Conservation (phyloP, 1,140 invertebrate species). For the Lepidurus apus region DNA sequence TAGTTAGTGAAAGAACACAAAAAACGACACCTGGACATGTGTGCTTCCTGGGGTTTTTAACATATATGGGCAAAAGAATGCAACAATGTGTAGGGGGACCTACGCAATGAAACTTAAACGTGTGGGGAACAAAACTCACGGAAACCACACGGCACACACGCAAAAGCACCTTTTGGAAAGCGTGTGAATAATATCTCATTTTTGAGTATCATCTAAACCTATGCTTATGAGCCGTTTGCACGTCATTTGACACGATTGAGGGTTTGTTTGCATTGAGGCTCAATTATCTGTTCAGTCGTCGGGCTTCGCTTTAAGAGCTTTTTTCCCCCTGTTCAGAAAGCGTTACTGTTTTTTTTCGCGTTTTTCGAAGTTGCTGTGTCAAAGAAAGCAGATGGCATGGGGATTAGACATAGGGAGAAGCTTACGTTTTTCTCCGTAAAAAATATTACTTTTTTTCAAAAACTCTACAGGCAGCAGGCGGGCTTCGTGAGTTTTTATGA, state of each 20-base stretch:
- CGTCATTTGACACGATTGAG: too few species aligned
- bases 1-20: slow-evolving; percentile 13
- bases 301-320: neutral
- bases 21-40: slow-evolving; percentile 17
- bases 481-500: too few species aligned
- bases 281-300: too few species aligned
- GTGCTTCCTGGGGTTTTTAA: neutral
- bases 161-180: neutral
- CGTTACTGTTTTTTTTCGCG: neutral
- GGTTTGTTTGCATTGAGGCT: too few species aligned
- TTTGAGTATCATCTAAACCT: too few species aligned
- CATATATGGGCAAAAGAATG: neutral
- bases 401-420: neutral
- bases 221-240: too few species aligned
- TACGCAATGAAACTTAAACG: neutral
- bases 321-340: neutral
- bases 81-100: neutral
- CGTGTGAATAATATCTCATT: too few species aligned
- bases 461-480: neutral
- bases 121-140: too few species aligned
- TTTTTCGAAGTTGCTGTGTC: neutral
- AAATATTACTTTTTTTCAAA: neutral
- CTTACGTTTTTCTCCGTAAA: neutral
- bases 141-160: neutral
- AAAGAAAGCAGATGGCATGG: neutral